Evolutionary conservation across 2,888 invertebrate species (phyloP).

Genomic region (Dromius quadrimaculatus): DNA sequence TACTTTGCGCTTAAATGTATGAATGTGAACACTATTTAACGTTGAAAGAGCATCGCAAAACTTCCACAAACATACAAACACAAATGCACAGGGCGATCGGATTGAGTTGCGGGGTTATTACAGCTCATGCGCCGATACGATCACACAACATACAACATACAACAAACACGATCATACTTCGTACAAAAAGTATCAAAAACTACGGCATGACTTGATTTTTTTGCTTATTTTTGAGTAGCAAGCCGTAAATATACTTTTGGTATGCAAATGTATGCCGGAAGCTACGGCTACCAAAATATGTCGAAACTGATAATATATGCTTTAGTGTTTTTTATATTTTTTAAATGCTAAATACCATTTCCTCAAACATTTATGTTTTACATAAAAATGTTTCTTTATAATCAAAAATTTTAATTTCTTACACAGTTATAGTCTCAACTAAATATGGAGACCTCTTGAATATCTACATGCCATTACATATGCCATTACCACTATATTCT

Average conservation of each 20-base stretch:
- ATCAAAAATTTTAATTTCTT: too few relatives aligned
- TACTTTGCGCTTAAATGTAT: too few relatives aligned
- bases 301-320: conserved; percentile 26
- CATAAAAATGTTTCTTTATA: too few relatives aligned
- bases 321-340: conserved; percentile 28
- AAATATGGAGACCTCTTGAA: too few relatives aligned
- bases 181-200: conserved; percentile 34
- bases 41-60: background rate
- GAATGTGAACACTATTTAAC: too few relatives aligned
- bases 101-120: conserved; percentile 15
- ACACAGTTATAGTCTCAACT: too few relatives aligned
- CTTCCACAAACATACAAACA: conserved; percentile 1
- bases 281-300: conserved; percentile 33
- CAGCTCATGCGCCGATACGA: conserved; percentile 5
- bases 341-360: conserved; percentile 4
- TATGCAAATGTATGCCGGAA: conserved; percentile 15
- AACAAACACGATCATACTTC: conserved; percentile 10
- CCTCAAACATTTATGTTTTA: background rate
- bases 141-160: conserved; percentile 9
- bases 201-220: conserved; percentile 37
- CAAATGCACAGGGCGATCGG: background rate
- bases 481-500: too few relatives aligned
- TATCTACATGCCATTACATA: too few relatives aligned
- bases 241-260: background rate
- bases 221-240: background rate